Evolutionary conservation across 2,113 vertebrate genomes (phyloP), one percentile per base, ranked within the genome.

Genomic region (Cercopithecus mona): DNA sequence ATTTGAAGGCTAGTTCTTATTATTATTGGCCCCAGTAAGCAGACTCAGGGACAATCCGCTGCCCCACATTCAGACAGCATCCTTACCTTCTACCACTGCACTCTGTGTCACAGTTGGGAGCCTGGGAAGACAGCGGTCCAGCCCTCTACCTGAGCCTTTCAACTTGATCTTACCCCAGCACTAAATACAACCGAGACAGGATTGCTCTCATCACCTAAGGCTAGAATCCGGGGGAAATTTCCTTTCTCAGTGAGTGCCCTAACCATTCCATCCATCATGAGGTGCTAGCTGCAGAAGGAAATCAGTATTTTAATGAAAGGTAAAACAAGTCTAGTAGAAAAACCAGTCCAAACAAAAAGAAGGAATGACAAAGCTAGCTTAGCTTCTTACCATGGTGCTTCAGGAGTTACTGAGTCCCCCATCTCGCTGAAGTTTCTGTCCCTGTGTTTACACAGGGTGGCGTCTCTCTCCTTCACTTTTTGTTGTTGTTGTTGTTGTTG

Each of bases 331-430:
- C n/a, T 14, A 10, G 55, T 48, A 43, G 81, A 25, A 48, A 57
- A 70, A 50, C 32, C 6, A 35, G 22, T 11, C 22, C 17, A 3
- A 45, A n/a, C 40, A 13, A 64, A 61, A 92, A 59, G 80, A 90
- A 2, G 25, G 38, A 16, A 22, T 76, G 17, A 70, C n/a, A 50
- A 68, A 38, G 11, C 8, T 16, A 40, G 40, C 25, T 32, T 6
- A 20, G 18, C 3, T 16, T 35, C 48, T 2, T 22, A 8, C 30
- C 14, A 8, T 2, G 4, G 20, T 0, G 0, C 43, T 30, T 48
- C 25, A 13, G 20, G 45, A 20, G 80, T 30, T 45, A 18, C 4
- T 43, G 25, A 55, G 73, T 22, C 80, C n/a, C n/a, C 20, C 2
- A 0, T 80, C 20, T 72, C 80, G n/a, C n/a, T 68, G 52, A 43